Conservation (phyloP, 2,888 invertebrate genomes). For the Chironomus tentans region DNA sequence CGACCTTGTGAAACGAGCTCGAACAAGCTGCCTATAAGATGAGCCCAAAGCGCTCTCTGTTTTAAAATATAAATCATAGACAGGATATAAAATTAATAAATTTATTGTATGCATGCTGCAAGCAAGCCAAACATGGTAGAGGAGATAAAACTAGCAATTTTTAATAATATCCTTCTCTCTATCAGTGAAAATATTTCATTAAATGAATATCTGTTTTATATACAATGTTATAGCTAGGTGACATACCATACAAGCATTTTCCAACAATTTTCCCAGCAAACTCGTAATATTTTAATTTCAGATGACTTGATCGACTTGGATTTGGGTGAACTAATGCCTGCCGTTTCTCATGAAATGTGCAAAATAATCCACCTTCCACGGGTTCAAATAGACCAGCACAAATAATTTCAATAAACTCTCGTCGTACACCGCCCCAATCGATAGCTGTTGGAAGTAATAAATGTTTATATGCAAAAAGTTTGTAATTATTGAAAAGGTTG, state of each 20-base stretch:
- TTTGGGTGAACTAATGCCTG: slow-evolving; percentile 88
- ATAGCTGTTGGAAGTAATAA: slow-evolving; percentile 44
- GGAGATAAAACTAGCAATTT: too few relatives aligned
- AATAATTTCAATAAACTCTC: slow-evolving; percentile 91
- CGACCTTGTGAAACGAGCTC: slow-evolving; percentile 81
- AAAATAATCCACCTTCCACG: slow-evolving; percentile 64
- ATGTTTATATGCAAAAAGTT: background rate
- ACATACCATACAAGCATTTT: slow-evolving; percentile 74
- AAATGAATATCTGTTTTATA: background rate
- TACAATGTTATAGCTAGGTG: too few relatives aligned
- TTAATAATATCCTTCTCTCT: too few relatives aligned
- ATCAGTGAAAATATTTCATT: background rate
- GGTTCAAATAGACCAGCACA: slow-evolving; percentile 82
- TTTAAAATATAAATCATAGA: background rate
- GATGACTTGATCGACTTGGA: slow-evolving; percentile 60
- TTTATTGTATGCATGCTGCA: too few relatives aligned
- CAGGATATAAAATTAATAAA: too few relatives aligned
- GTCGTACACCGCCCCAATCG: slow-evolving; percentile 87
- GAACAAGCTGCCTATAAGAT: slow-evolving; percentile 77
- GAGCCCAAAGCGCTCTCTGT: slow-evolving; percentile 76
- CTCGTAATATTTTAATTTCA: slow-evolving; percentile 83
- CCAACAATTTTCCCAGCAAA: slow-evolving; percentile 90
- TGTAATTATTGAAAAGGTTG: background rate
- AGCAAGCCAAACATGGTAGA: too few relatives aligned
- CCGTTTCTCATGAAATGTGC: slow-evolving; percentile 74